These are phyloP conservation scores for Leptinotarsa rubiginosa DNA, from an alignment of 2,888 invertebrate species.

Conservation along the genomic window DNA sequence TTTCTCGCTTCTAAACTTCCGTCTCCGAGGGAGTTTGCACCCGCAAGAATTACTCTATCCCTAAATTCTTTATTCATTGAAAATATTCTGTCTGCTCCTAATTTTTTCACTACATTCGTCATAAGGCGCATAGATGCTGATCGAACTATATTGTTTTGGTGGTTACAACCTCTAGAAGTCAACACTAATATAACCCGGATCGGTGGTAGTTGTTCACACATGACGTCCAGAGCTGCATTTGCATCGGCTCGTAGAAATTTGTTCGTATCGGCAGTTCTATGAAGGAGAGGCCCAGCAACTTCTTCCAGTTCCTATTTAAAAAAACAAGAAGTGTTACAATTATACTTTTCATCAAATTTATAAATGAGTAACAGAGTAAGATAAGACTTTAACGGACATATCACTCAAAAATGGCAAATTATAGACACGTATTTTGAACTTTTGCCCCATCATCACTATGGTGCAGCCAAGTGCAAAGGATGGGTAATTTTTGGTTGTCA, in stretches of 20 bases:
- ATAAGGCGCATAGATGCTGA: slow-evolving; percentile 85
- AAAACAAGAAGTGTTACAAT: not conserved
- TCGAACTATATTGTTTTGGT: slow-evolving; percentile 90
- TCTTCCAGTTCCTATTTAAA: slow-evolving; percentile 83
- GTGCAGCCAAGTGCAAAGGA: too few relatives aligned
- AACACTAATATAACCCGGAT: slow-evolving; percentile 76
- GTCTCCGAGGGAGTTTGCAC: slow-evolving; percentile 87
- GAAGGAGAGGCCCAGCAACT: slow-evolving; percentile 82
- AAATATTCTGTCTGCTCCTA: slow-evolving; percentile 80
- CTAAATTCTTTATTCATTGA: slow-evolving; percentile 81
- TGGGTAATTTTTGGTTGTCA: too few relatives aligned
- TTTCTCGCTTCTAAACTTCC: slow-evolving; percentile 85
- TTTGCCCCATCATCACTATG: too few relatives aligned
- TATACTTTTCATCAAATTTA: too few relatives aligned
- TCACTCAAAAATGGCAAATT: too few relatives aligned
- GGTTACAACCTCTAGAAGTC: slow-evolving; percentile 77
- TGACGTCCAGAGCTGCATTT: slow-evolving; percentile 81
- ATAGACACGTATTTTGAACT: too few relatives aligned
- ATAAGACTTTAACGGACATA: too few relatives aligned
- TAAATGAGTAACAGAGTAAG: too few relatives aligned
- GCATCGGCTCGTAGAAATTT: slow-evolving; percentile 93
- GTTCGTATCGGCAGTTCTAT: slow-evolving; percentile 93
- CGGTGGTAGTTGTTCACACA: slow-evolving; percentile 83
- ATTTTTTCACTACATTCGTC: slow-evolving; percentile 76
- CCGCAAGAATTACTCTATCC: slow-evolving; percentile 80